A percentile compares a stretch with the other conserved stretches of the same genome.
Conservation (phyloP, 2,888 invertebrate species). For the Neoscelio sp. region DNA sequence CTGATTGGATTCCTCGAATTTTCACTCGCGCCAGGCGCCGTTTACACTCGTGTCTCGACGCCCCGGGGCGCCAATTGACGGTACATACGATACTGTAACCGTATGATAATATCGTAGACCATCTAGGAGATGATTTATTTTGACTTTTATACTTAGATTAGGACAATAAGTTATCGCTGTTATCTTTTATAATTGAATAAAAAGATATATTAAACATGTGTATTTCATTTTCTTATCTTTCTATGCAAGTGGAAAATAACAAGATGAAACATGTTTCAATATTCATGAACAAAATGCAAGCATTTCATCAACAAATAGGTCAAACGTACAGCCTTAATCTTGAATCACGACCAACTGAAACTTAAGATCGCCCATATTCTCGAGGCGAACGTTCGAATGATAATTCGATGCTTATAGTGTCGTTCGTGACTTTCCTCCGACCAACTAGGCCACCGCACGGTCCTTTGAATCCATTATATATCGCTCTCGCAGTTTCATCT, state of each 20-base stretch:
- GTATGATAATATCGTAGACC: neutral
- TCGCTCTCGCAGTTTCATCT: constrained; percentile 24
- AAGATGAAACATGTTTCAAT: neutral
- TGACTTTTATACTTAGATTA: neutral
- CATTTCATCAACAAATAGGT: constrained; percentile 7
- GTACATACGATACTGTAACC: neutral
- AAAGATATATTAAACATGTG: too few species aligned
- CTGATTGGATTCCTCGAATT: constrained; percentile 63
- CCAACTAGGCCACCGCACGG: constrained; percentile 56
- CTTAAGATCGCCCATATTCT: constrained; percentile 16
- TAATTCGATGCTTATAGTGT: constrained; percentile 19
- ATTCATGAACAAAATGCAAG: too few species aligned
- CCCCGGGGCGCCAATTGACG: constrained; percentile 7
- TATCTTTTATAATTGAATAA: neutral
- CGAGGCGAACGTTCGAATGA: constrained; percentile 4
- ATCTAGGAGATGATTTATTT: neutral
- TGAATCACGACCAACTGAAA: constrained; percentile 1
- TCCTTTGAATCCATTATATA: constrained; percentile 53
- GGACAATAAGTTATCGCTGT: constrained; percentile 20
- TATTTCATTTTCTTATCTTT: too few species aligned
- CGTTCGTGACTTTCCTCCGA: constrained; percentile 51
- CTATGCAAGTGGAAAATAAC: neutral
- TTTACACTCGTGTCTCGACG: constrained; percentile 11
- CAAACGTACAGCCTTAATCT: constrained; percentile 1
- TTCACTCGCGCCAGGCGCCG: constrained; percentile 19